phyloP scores from a whole-genome alignment of 2,888 invertebrate genomes.

The Ptilodon capucinus region DNA sequence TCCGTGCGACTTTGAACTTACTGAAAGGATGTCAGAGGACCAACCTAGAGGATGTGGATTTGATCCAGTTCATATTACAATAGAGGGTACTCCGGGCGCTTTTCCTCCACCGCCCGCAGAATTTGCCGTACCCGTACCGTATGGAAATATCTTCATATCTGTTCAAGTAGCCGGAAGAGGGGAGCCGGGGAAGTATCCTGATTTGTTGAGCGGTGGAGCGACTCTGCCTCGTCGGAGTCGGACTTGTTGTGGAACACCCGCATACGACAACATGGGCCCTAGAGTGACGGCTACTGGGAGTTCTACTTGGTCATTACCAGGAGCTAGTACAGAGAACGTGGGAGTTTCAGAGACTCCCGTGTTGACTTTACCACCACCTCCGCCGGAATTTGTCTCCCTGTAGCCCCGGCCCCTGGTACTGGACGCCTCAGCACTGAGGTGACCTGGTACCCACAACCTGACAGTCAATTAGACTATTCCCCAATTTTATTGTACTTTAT shows the following conservation, averaged over 20 bases:
- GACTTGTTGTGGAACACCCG: conserved; percentile 82
- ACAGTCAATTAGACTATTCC: conserved; percentile 78
- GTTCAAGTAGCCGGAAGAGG: conserved; percentile 86
- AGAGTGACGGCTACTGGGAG: conserved; percentile 94
- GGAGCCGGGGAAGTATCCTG: conserved; percentile 85
- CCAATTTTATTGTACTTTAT: conserved; percentile 64
- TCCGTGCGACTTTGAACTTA: conserved; percentile 77
- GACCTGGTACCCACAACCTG: conserved; percentile 71
- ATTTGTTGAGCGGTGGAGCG: conserved; percentile 83
- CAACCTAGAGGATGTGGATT: conserved; percentile 74
- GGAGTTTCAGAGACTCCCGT: conserved; percentile 72
- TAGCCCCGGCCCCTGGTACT: conserved; percentile 79
- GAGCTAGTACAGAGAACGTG: conserved; percentile 63
- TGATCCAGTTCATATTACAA: conserved; percentile 85
- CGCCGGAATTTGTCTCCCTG: conserved; percentile 78
- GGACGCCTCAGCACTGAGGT: conserved; percentile 72
- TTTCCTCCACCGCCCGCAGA: conserved; percentile 80
- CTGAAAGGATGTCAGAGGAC: conserved; percentile 70
- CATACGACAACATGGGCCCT: conserved; percentile 96
- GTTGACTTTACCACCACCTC: conserved; percentile 80
- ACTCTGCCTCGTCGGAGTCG: conserved; percentile 77
- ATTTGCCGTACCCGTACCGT: conserved; percentile 79
- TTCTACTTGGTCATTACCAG: conserved; percentile 91
- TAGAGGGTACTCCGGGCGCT: conserved; percentile 79
- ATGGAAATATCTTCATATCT: conserved; percentile 92